These are phyloP conservation scores for Musca domestica DNA, from an alignment of 1,140 invertebrate species.

Conservation along the genomic window DNA sequence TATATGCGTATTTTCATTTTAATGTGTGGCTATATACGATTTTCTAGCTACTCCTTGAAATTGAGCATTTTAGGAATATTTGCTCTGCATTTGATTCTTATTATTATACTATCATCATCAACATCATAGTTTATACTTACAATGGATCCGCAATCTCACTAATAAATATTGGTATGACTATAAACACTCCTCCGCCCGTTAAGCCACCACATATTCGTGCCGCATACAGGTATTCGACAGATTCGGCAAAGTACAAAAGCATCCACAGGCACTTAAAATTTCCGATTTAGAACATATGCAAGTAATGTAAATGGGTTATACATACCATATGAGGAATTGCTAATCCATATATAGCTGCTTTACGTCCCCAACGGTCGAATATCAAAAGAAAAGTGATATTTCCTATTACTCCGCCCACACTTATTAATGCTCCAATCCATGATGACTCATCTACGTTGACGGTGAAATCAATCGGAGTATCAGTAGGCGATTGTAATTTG, in stretches of 20 bases:
- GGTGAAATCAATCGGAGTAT: slow-evolving; percentile 42
- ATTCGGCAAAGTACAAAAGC: slow-evolving; percentile 41
- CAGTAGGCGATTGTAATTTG: slow-evolving; percentile 39
- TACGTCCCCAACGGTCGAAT: slow-evolving; percentile 52
- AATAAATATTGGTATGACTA: slow-evolving; percentile 46
- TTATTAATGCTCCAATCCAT: slow-evolving; percentile 45
- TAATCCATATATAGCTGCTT: slow-evolving; percentile 38
- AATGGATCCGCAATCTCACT: slow-evolving; percentile 50
- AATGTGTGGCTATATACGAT: too few relatives aligned
- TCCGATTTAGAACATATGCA: neutral
- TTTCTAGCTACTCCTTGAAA: too few relatives aligned
- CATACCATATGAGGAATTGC: slow-evolving; percentile 47
- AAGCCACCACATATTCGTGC: slow-evolving; percentile 52
- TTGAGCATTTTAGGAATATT: too few relatives aligned
- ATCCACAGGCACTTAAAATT: slow-evolving; percentile 41
- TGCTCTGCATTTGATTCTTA: too few relatives aligned
- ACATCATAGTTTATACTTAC: slow-evolving; percentile 28
- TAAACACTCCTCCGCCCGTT: slow-evolving; percentile 43
- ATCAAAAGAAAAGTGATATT: slow-evolving; percentile 47
- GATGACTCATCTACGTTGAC: slow-evolving; percentile 45
- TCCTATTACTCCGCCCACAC: slow-evolving; percentile 46
- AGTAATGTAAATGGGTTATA: neutral
- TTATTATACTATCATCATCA: too few relatives aligned
- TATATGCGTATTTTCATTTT: too few relatives aligned
- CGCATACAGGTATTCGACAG: slow-evolving; percentile 46